Percentiles rank a stretch among this genome's conserved stretches.
phyloP scores from a whole-genome alignment of 2,797 vertebrate species.

The Helostoma temminkii region DNA sequence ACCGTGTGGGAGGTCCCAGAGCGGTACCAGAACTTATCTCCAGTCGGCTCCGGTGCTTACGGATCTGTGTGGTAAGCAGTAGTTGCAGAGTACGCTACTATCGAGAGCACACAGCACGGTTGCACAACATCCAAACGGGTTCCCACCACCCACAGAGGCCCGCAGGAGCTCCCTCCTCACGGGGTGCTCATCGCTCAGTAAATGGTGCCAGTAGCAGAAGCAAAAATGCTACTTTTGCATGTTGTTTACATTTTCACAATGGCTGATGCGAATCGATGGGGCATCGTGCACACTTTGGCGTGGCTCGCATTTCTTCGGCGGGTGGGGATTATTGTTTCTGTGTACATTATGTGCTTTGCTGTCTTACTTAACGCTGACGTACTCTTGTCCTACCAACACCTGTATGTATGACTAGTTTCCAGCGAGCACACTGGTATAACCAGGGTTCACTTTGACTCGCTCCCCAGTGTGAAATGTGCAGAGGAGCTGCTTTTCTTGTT shows the following conservation, averaged over 20 bases:
- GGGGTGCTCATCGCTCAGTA: conserved; percentile 17
- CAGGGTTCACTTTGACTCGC: neutral
- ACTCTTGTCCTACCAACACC: conserved; percentile 17
- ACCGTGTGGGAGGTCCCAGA: conserved; percentile 97
- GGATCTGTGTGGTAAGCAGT: conserved; percentile 94
- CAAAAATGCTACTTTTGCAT: neutral
- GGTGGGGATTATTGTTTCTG: conserved; percentile 63
- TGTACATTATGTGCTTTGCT: conserved; percentile 32
- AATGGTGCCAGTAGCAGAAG: neutral
- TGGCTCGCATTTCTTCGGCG: conserved; percentile 37
- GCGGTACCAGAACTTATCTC: conserved; percentile 91
- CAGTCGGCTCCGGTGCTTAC: conserved; percentile 96
- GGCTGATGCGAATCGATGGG: neutral
- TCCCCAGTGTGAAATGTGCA: neutral
- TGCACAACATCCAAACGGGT: conserved; percentile 63
- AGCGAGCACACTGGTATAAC: neutral
- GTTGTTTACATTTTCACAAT: conserved; percentile 55
- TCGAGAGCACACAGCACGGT: conserved; percentile 29
- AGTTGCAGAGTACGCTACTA: conserved; percentile 32
- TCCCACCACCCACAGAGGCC: conserved; percentile 52
- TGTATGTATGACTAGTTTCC: neutral
- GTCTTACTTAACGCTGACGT: neutral
- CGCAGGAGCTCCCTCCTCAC: conserved; percentile 17
- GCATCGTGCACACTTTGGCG: conserved; percentile 40
- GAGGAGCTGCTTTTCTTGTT: neutral